Evolutionary conservation across 2,797 vertebrate genomes (phyloP).

Genomic region (Parambassis ranga): DNA sequence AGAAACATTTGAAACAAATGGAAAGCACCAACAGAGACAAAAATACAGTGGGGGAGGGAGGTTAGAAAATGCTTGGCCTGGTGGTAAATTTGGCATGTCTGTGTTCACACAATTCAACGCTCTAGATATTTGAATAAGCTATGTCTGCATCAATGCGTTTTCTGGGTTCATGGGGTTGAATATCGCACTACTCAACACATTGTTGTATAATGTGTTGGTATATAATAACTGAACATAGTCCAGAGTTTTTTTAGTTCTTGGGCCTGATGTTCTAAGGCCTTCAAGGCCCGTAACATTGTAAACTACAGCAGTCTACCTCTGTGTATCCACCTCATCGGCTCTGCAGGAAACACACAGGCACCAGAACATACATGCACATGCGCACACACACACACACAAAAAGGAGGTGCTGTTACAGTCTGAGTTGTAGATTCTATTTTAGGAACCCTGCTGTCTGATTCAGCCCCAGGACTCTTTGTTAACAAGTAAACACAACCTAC

Average conservation of each 20-base stretch:
- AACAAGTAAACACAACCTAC: conserved; percentile 42
- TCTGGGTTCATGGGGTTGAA: not conserved
- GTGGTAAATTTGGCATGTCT: not conserved
- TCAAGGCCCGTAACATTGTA: not conserved
- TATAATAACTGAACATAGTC: no score
- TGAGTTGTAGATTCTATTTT: conserved; percentile 23
- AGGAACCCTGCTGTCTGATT: conserved; percentile 6
- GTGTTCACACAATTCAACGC: not conserved
- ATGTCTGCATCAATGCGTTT: not conserved
- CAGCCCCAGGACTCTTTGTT: conserved; percentile 36
- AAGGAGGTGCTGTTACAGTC: not conserved
- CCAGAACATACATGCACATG: not conserved
- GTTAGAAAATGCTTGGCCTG: not conserved
- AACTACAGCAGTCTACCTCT: not conserved
- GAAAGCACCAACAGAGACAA: no score
- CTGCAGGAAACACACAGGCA: not conserved
- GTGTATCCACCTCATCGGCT: not conserved
- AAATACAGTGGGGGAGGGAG: not conserved
- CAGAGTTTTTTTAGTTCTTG: no score
- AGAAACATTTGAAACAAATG: no score
- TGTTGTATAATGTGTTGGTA: no score
- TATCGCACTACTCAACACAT: no score
- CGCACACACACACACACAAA: not conserved
- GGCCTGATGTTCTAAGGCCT: not conserved
- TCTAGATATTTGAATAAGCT: not conserved